Conservation (phyloP, 2,797 vertebrate genomes). For the Columba guinea region DNA sequence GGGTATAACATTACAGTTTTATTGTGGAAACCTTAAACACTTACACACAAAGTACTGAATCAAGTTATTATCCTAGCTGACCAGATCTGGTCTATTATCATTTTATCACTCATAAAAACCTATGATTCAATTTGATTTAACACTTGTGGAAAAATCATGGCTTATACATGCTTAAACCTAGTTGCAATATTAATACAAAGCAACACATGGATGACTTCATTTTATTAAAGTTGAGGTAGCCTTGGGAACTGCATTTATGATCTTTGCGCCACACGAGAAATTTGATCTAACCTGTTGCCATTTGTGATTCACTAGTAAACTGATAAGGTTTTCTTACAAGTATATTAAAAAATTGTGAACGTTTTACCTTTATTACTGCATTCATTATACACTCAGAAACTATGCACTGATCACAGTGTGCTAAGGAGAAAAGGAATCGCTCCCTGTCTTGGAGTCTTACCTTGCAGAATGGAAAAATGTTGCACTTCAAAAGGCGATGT, state of each 20-base stretch:
- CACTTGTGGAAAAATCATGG: slow-evolving; percentile 70
- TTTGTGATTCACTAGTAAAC: slow-evolving; percentile 65
- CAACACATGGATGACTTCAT: slow-evolving; percentile 78
- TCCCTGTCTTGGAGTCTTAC: not conserved
- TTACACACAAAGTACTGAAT: slow-evolving; percentile 93
- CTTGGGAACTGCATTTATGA: slow-evolving; percentile 69
- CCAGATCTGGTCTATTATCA: slow-evolving; percentile 80
- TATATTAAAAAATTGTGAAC: slow-evolving; percentile 25
- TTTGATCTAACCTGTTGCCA: slow-evolving; percentile 70
- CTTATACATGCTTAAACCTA: slow-evolving; percentile 66
- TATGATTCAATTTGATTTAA: slow-evolving; percentile 80
- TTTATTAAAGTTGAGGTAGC: slow-evolving; percentile 77
- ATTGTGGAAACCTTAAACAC: slow-evolving; percentile 98
- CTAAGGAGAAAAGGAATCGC: slow-evolving; percentile 15
- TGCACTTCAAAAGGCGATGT: not conserved
- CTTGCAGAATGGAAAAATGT: not conserved
- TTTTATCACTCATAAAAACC: slow-evolving; percentile 81
- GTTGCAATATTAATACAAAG: slow-evolving; percentile 75
- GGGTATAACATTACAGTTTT: slow-evolving; percentile 97
- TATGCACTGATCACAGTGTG: not conserved
- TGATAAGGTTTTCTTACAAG: slow-evolving; percentile 58
- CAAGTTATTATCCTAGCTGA: slow-evolving; percentile 93
- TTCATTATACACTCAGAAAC: slow-evolving; percentile 23
- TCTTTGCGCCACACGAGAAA: slow-evolving; percentile 44
- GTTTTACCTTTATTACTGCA: slow-evolving; percentile 38